A percentile compares a stretch with the other conserved stretches of the same genome.
These are phyloP conservation scores for Nemurella pictetii DNA, from an alignment of 2,888 invertebrate species.

Conservation along the genomic window DNA sequence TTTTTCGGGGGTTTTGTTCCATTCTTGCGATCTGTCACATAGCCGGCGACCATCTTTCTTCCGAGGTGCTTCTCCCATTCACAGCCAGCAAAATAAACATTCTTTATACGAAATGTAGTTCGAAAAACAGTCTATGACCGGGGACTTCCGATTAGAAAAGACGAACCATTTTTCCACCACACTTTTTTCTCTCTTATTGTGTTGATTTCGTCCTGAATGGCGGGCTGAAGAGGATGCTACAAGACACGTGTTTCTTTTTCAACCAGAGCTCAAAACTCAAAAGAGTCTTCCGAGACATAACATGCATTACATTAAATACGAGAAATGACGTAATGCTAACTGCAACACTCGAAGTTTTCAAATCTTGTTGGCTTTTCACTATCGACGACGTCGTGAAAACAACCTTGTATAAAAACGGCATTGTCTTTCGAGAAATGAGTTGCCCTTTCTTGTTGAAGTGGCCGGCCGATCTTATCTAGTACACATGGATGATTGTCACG, in stretches of 20 bases:
- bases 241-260: not conserved
- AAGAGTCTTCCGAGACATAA: not conserved
- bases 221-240: not conserved
- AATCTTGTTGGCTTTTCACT: no score
- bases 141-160: slow-evolving; percentile 23
- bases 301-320: not conserved
- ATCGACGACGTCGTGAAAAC: no score
- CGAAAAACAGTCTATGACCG: slow-evolving; percentile 1
- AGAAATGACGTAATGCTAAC: not conserved
- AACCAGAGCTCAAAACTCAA: not conserved
- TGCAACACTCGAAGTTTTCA: not conserved
- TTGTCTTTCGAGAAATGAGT: no score
- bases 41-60: slow-evolving; percentile 9
- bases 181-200: slow-evolving; percentile 1
- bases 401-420: no score
- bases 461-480: not conserved
- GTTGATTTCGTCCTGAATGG: slow-evolving; percentile 10
- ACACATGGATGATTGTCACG: not conserved
- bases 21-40: slow-evolving; percentile 7
- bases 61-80: slow-evolving; percentile 12
- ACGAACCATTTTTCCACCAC: not conserved
- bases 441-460: not conserved
- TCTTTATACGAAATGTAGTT: not conserved
- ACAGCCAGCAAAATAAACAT: slow-evolving; percentile 25
- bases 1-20: not conserved